Conservation (phyloP, 1,140 invertebrate genomes). For the Caerostris extrusa region DNA sequence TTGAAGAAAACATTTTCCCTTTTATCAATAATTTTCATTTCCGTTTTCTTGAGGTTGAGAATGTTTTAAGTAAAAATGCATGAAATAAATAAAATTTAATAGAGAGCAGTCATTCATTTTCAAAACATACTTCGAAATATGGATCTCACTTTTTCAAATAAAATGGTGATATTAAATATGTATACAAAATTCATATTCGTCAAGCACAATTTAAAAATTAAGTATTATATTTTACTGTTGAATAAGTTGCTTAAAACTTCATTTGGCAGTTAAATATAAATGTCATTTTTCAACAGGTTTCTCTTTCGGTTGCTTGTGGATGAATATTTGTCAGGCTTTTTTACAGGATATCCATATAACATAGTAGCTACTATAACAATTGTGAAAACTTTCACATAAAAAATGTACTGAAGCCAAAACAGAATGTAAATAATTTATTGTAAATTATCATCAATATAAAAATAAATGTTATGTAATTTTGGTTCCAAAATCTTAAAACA, state of each 20-base stretch:
- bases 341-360: constrained; percentile 78
- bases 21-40: too few species aligned
- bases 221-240: constrained; percentile 2
- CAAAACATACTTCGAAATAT: too few species aligned
- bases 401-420: constrained; percentile 70
- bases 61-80: too few species aligned
- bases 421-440: not conserved
- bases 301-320: not conserved
- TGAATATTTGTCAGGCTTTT: constrained; percentile 63
- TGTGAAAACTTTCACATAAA: constrained; percentile 77
- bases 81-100: too few species aligned
- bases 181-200: not conserved
- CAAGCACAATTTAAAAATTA: constrained; percentile 14
- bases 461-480: not conserved
- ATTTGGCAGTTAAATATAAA: not conserved
- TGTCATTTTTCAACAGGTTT: constrained; percentile 54
- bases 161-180: not conserved
- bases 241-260: not conserved
- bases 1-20: too few species aligned
- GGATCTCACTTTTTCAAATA: too few species aligned
- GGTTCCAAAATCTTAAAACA: not conserved
- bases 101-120: too few species aligned
- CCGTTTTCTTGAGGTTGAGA: too few species aligned
- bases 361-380: constrained; percentile 79
- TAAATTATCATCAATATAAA: not conserved